Evolutionary conservation across 2,797 vertebrate species (phyloP).

Genomic region (Dipus sagitta): DNA sequence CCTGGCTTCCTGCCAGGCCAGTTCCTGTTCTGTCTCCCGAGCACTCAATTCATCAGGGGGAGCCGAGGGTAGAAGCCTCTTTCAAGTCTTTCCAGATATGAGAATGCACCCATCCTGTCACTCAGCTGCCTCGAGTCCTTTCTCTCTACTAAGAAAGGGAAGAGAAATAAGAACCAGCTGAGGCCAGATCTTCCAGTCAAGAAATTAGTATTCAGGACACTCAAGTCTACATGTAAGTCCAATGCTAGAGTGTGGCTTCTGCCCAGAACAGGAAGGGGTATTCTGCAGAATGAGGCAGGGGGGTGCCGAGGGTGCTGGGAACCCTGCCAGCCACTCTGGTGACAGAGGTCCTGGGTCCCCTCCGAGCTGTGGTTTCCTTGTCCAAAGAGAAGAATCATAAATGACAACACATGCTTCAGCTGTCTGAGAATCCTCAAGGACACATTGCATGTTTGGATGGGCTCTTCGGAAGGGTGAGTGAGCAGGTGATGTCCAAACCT

Average conservation of each 20-base stretch:
- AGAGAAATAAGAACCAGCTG: constrained; percentile 41
- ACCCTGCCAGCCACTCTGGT: accelerated
- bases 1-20: background rate
- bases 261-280: accelerated
- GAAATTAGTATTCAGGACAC: background rate
- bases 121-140: background rate
- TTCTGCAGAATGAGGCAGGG: accelerated
- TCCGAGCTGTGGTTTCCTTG: background rate
- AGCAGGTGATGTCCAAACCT: accelerated
- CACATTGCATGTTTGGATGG: background rate
- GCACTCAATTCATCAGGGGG: constrained; percentile 61
- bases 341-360: too few species aligned
- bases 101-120: background rate
- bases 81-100: constrained; percentile 55
- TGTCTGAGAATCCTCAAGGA: accelerated
- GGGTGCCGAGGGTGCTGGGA: accelerated
- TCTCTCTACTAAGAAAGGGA: background rate
- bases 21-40: background rate
- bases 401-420: accelerated
- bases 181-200: background rate
- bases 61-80: background rate
- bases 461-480: accelerated
- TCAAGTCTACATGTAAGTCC: background rate
- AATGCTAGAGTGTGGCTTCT: background rate
- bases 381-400: background rate